These are phyloP conservation scores for Eriosoma lanigerum DNA, from an alignment of 1,140 invertebrate species.

Conservation along the genomic window DNA sequence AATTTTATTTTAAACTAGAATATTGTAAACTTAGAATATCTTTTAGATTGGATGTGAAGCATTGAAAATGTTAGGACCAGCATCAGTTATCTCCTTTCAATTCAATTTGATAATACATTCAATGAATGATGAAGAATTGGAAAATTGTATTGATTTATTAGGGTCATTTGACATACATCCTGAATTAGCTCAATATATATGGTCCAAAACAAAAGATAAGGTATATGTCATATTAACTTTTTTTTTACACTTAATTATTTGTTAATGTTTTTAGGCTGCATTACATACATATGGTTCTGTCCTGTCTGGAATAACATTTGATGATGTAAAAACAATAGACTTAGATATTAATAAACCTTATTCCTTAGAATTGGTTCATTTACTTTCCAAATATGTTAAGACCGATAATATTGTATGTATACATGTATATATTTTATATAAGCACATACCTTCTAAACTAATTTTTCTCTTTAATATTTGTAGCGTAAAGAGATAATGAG, in stretches of 20 bases:
- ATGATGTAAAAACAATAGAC: conserved; percentile 17
- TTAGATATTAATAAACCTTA: conserved; percentile 33
- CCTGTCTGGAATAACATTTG: conserved; percentile 13
- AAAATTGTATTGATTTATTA: conserved; percentile 26
- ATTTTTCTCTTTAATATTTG: background rate
- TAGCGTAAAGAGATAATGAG: conserved; percentile 32
- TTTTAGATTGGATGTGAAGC: conserved; percentile 33
- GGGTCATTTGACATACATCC: conserved; percentile 21
- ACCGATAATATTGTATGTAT: conserved; percentile 17
- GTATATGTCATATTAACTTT: background rate
- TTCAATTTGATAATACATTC: conserved; percentile 6
- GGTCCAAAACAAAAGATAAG: conserved; percentile 19
- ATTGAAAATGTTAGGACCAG: conserved; percentile 22
- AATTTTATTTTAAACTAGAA: too few species aligned
- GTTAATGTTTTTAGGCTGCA: conserved; percentile 25
- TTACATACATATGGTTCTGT: conserved; percentile 45
- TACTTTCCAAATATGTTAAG: conserved; percentile 8
- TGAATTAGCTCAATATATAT: conserved; percentile 7
- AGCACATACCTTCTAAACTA: too few species aligned
- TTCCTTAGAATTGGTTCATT: conserved; percentile 35
- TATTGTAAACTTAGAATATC: background rate
- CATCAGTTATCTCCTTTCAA: background rate
- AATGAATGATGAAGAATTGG: conserved; percentile 27
- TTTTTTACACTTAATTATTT: background rate
- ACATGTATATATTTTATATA: background rate